Conservation (phyloP, 2,113 vertebrate genomes). For the Dermatemys mawii region DNA sequence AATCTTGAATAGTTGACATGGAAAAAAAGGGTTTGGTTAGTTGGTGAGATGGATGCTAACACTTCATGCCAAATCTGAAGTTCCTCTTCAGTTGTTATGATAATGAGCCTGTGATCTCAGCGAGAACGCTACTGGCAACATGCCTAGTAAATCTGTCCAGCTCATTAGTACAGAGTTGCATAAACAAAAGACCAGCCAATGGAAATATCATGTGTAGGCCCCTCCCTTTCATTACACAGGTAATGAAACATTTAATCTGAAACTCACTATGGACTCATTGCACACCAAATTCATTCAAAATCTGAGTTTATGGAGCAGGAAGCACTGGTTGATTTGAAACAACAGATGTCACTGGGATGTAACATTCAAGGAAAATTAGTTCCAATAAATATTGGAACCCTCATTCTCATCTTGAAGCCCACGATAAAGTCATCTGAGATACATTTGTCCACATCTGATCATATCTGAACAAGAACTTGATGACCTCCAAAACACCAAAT, state of each 20-base stretch:
- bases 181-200: background rate
- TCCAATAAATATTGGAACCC: background rate
- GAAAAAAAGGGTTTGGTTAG: background rate
- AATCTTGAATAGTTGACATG: fast-evolving
- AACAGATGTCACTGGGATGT: background rate
- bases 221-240: fast-evolving
- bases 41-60: background rate
- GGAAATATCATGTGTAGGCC: background rate
- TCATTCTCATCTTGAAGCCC: background rate
- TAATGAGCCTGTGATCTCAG: background rate
- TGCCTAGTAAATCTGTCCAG: background rate
- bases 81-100: background rate
- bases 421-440: background rate
- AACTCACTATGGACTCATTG: background rate
- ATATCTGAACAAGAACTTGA: background rate
- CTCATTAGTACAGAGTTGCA: background rate
- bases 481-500: background rate
- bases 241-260: background rate
- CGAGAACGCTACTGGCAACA: background rate
- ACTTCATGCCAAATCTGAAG: background rate
- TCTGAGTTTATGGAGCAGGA: background rate
- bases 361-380: background rate
- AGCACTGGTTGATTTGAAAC: background rate
- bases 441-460: background rate
- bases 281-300: background rate